Evolutionary conservation across 1,140 invertebrate genomes (phyloP), one percentile per base, ranked within the genome.

Genomic region (Charaxes varanes): DNA sequence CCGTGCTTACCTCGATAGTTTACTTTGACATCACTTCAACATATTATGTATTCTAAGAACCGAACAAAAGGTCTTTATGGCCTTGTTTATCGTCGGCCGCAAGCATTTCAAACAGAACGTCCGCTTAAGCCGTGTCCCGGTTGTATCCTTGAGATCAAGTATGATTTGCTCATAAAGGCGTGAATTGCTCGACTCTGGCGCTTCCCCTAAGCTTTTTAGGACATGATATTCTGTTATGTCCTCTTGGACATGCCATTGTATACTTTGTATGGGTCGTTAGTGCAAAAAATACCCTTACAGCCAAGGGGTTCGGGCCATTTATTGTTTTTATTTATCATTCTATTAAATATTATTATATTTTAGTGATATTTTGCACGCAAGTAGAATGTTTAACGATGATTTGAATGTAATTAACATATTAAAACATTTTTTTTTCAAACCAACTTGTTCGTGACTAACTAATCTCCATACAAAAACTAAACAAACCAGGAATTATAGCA

Each of bases 51-150:
- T 47, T 40, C 45, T 34, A 32, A 11, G 38, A 40, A 55, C 47
- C 49, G 38, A 56, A 62, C 59, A 61, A 60, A 66, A 47, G 55
- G 35, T 52, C 43, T 67, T 69, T 65, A 68, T 53, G 31, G 35
- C 18, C 53, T 57, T 69, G 70, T 71, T 74, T 74, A 74, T 69
- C 35, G 60, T 30, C 50, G 41, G 44, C 64, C 56, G 45, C 52
- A 54, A 60, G 53, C 38, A 47, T 47, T 67, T 52, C 48, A 37
- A 53, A 32, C 47, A 46, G 54, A 54, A 55, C 45, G 51, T 48
- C 19, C 49, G 43, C 49, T 58, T 54, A 50, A 53, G 42, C 40
- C 33, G 21, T 19, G 31, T 44, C 35, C 33, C 24, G n/a, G 24
- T 27, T 13, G 14, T 43, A 38, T 38, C 31, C 47, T 38, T 42